Evolutionary conservation across 2,113 vertebrate species (phyloP).

Genomic region (Eira barbara): DNA sequence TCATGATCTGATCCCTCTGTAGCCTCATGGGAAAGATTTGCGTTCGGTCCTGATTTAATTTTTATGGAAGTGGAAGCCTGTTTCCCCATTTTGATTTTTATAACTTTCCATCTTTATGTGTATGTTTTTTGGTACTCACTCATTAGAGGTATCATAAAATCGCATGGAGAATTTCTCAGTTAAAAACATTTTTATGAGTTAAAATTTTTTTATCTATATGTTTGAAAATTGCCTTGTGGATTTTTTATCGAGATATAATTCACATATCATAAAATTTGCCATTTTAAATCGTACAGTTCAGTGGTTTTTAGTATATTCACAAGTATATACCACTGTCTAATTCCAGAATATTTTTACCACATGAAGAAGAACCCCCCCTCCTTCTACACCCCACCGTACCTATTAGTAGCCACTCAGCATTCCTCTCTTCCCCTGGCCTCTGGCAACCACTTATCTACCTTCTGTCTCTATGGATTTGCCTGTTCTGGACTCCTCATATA

Average conservation of each 20-base stretch:
- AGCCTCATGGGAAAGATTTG: background rate
- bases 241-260: slow-evolving; percentile 34
- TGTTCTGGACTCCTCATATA: background rate
- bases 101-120: background rate
- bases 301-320: background rate
- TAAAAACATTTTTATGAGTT: slow-evolving; percentile 17
- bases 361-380: background rate
- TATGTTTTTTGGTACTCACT: background rate
- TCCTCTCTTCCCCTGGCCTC: background rate
- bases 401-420: background rate
- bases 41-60: background rate
- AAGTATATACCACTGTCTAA: background rate
- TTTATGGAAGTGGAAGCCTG: background rate
- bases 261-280: background rate
- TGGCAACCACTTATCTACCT: background rate
- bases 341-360: background rate
- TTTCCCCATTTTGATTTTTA: background rate
- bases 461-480: background rate
- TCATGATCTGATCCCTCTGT: accelerated
- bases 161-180: background rate
- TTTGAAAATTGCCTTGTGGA: slow-evolving; percentile 6
- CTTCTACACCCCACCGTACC: background rate
- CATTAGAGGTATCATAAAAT: background rate
- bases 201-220: background rate
- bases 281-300: background rate